Evolutionary conservation across 2,888 invertebrate species (phyloP).

Genomic region (Pammene aurita): DNA sequence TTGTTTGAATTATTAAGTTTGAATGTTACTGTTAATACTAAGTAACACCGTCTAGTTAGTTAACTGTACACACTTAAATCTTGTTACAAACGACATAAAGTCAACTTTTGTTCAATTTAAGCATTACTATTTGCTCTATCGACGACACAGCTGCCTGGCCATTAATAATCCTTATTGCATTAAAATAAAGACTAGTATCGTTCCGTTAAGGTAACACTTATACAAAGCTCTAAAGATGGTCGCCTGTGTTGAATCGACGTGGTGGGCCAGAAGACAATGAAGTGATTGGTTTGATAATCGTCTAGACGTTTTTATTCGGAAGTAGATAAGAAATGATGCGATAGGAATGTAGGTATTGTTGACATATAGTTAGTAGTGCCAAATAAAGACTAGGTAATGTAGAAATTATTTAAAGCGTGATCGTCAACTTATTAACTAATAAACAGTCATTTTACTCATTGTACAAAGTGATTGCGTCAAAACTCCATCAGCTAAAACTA

Average conservation of each 20-base stretch:
- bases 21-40: too few species aligned
- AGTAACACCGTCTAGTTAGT: too few species aligned
- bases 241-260: constrained; percentile 8
- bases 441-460: too few species aligned
- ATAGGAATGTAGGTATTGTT: not conserved
- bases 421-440: too few species aligned
- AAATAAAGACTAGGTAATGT: too few species aligned
- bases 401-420: too few species aligned
- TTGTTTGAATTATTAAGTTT: too few species aligned
- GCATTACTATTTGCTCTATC: not conserved
- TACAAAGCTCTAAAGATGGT: not conserved
- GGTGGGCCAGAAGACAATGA: constrained; percentile 25
- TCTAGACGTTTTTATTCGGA: constrained; percentile 18
- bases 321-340: constrained; percentile 5
- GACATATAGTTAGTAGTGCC: not conserved
- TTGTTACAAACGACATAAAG: too few species aligned
- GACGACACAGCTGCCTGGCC: not conserved
- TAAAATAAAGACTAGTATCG: not conserved
- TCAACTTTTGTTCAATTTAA: not conserved
- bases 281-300: constrained; percentile 19
- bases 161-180: not conserved
- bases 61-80: too few species aligned
- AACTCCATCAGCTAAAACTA: too few species aligned
- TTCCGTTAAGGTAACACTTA: not conserved
- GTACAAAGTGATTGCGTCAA: too few species aligned